Evolutionary conservation across 2,113 vertebrate genomes (phyloP).

Genomic region (Cyrtonyx montezumae): DNA sequence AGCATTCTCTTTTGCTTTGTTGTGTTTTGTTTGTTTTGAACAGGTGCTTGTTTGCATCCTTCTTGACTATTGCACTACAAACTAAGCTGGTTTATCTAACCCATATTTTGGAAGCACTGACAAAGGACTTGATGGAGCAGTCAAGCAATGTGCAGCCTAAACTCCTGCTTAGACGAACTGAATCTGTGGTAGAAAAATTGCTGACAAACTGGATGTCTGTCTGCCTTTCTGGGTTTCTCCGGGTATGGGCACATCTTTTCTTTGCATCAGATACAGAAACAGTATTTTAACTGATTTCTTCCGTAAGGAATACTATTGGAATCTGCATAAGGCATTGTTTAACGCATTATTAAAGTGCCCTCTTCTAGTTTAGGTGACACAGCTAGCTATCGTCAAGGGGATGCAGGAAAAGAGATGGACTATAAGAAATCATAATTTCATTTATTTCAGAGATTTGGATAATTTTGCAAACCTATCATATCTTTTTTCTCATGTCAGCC

Average conservation of each 20-base stretch:
- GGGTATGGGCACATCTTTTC: slow-evolving; percentile 77
- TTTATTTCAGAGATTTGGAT: neutral
- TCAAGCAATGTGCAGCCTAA: slow-evolving; percentile 89
- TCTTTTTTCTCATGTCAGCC: neutral
- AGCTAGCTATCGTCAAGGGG: neutral
- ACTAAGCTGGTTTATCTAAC: slow-evolving; percentile 92
- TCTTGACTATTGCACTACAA: slow-evolving; percentile 91
- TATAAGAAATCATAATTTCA: neutral
- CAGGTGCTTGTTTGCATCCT: slow-evolving; percentile 91
- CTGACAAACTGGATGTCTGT: slow-evolving; percentile 98
- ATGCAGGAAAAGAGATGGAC: neutral
- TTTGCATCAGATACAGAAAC: neutral
- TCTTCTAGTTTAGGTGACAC: neutral
- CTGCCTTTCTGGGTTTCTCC: slow-evolving; percentile 94
- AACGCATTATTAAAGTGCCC: fast-evolving
- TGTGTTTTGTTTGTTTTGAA: neutral
- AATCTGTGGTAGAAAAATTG: slow-evolving; percentile 94
- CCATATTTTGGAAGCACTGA: slow-evolving; percentile 88
- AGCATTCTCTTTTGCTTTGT: neutral
- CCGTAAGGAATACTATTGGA: neutral
- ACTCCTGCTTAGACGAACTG: slow-evolving; percentile 90
- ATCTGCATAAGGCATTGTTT: neutral
- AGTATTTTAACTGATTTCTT: neutral
- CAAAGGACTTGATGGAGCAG: slow-evolving; percentile 89
- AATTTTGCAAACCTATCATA: neutral